These are phyloP conservation scores for Drosophila affinis DNA, from an alignment of 2,888 invertebrate genomes.

Conservation along the genomic window DNA sequence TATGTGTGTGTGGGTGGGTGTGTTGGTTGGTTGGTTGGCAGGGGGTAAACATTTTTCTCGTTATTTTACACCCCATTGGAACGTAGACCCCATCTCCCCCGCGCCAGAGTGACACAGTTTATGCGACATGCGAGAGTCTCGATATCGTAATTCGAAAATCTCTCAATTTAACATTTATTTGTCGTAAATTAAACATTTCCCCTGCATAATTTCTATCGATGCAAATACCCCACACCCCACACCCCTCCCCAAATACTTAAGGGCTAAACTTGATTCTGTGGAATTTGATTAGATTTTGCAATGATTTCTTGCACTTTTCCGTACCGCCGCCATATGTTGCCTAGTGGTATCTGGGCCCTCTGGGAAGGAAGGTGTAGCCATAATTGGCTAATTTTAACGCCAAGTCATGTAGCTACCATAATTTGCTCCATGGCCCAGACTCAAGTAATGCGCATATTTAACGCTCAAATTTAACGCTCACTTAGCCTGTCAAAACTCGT, in stretches of 20 bases:
- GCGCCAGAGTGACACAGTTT: conserved; percentile 62
- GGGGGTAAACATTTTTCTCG: conserved; percentile 63
- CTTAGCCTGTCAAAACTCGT: conserved; percentile 18
- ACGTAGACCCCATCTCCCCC: conserved; percentile 13
- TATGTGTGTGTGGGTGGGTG: conserved; percentile 47
- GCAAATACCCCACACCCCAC: conserved; percentile 39
- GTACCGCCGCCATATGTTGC: not conserved
- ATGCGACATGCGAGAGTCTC: conserved; percentile 42
- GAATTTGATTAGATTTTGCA: conserved; percentile 11
- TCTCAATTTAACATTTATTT: conserved; percentile 79
- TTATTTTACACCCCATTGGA: conserved; percentile 76
- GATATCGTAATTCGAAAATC: conserved; percentile 73
- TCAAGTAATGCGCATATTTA: conserved; percentile 30
- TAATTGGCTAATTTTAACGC: conserved; percentile 63
- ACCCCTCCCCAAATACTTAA: conserved; percentile 30
- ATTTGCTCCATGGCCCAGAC: conserved; percentile 37
- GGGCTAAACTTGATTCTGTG: conserved; percentile 21
- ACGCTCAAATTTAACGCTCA: conserved; percentile 54
- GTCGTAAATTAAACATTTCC: conserved; percentile 76
- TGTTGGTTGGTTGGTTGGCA: conserved; percentile 29
- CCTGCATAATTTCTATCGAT: conserved; percentile 37
- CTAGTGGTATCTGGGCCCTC: not conserved
- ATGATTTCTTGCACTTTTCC: conserved; percentile 7
- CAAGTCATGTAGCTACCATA: conserved; percentile 67
- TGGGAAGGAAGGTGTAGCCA: not conserved